Percentiles rank a stretch among this genome's conserved stretches.
These are phyloP conservation scores for Sinocyclocheilus maitianheensis DNA, from an alignment of 2,113 vertebrate species.

Conservation along the genomic window DNA sequence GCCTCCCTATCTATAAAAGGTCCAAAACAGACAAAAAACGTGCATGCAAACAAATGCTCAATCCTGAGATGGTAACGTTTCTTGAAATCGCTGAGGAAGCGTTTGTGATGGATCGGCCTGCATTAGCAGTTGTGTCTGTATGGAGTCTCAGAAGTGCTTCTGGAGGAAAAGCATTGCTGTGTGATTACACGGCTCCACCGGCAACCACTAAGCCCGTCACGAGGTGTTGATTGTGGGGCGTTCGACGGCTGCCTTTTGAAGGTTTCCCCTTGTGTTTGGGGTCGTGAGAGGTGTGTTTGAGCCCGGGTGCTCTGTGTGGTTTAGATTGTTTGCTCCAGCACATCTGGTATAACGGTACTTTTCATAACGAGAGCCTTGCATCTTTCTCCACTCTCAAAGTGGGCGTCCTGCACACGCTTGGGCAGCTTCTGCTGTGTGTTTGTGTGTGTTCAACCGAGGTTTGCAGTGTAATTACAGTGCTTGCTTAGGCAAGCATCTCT, in stretches of 20 bases:
- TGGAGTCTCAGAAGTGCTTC: constrained; percentile 28
- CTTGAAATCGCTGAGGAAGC: not conserved
- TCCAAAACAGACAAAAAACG: not conserved
- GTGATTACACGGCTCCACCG: not conserved
- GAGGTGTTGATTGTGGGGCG: constrained; percentile 76
- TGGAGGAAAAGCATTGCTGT: not conserved
- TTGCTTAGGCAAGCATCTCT: constrained; percentile 10
- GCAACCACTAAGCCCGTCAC: constrained; percentile 54
- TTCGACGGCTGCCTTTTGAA: constrained; percentile 67
- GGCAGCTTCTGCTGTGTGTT: constrained; percentile 18
- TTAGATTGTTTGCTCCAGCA: constrained; percentile 53
- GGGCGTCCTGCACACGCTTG: not conserved
- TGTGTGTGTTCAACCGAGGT: constrained; percentile 48
- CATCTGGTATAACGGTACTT: constrained; percentile 60
- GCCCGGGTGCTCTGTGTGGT: constrained; percentile 17
- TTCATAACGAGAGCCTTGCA: constrained; percentile 48
- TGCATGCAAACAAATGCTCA: not conserved
- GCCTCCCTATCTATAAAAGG: not conserved
- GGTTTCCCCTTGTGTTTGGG: constrained; percentile 57
- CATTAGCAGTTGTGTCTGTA: constrained; percentile 8
- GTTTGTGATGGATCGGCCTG: not conserved
- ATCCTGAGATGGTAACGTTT: not conserved
- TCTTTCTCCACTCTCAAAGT: constrained; percentile 46
- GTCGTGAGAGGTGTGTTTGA: constrained; percentile 55
- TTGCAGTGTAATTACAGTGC: constrained; percentile 27